phyloP scores from a whole-genome alignment of 2,797 vertebrate species.

The Sciaenops ocellatus region DNA sequence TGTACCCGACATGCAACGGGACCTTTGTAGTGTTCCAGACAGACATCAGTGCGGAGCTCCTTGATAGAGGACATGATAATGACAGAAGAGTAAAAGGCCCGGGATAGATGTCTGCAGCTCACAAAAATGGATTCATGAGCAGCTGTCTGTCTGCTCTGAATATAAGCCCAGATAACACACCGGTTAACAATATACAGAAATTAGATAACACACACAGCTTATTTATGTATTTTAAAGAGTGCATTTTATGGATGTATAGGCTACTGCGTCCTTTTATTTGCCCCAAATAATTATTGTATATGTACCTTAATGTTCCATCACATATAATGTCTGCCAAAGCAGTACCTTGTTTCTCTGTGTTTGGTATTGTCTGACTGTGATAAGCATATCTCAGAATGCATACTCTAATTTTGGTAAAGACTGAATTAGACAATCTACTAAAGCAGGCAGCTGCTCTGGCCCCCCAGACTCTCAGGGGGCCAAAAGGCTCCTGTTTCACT shows the following conservation, averaged over 20 bases:
- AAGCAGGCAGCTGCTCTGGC: background rate
- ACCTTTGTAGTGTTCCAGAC: constrained; percentile 82
- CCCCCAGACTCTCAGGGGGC: background rate
- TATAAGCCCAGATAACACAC: background rate
- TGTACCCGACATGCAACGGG: constrained; percentile 84
- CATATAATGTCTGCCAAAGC: background rate
- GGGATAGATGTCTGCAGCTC: constrained; percentile 24
- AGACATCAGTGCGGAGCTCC: constrained; percentile 63
- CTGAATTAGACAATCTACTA: background rate
- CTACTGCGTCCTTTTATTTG: background rate
- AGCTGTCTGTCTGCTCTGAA: background rate
- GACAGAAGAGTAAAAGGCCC: constrained; percentile 52
- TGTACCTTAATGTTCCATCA: background rate
- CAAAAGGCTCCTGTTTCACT: background rate
- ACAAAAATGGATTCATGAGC: background rate
- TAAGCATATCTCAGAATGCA: background rate
- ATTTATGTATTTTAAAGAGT: background rate
- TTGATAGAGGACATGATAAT: constrained; percentile 67
- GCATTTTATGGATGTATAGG: background rate
- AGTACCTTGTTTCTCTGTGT: background rate
- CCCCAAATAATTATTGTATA: background rate
- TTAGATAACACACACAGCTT: background rate
- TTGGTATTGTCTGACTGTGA: background rate
- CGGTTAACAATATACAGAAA: background rate
- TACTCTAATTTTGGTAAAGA: background rate